Evolutionary conservation across 2,113 vertebrate species (phyloP).

Genomic region (Corythoichthys haematopterus): DNA sequence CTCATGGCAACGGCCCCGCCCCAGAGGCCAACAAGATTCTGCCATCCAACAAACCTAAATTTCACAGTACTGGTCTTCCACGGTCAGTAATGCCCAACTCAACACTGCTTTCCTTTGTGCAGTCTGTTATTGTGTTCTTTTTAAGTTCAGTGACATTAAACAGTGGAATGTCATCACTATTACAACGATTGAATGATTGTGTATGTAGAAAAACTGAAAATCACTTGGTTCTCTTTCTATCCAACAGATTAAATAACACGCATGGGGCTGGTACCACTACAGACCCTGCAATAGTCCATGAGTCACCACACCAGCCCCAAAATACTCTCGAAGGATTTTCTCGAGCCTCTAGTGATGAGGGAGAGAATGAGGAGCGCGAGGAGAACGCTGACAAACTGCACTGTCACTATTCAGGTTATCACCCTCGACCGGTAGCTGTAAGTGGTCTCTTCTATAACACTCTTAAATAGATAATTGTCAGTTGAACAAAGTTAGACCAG

Average conservation of each 20-base stretch:
- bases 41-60: conserved; percentile 85
- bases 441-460: conserved; percentile 38
- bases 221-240: neutral
- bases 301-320: conserved; percentile 81
- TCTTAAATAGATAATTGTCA: neutral
- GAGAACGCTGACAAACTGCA: conserved; percentile 93
- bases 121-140: neutral
- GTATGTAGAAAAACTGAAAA: neutral
- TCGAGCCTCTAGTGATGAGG: conserved; percentile 94
- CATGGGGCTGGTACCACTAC: conserved; percentile 78
- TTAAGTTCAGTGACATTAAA: neutral
- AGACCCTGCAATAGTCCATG: conserved; percentile 79
- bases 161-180: neutral
- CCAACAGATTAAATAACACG: conserved; percentile 82
- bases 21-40: conserved; percentile 86
- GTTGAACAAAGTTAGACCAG: neutral
- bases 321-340: conserved; percentile 79
- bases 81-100: conserved; percentile 72
- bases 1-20: conserved; percentile 81
- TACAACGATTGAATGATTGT: neutral
- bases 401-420: conserved; percentile 98
- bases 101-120: neutral
- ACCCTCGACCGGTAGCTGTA: conserved; percentile 96
- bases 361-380: conserved; percentile 94
- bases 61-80: conserved; percentile 94